Percentiles rank a stretch among this genome's conserved stretches.
phyloP scores from a whole-genome alignment of 2,797 vertebrate genomes.

The Gallinago nigripennis region DNA sequence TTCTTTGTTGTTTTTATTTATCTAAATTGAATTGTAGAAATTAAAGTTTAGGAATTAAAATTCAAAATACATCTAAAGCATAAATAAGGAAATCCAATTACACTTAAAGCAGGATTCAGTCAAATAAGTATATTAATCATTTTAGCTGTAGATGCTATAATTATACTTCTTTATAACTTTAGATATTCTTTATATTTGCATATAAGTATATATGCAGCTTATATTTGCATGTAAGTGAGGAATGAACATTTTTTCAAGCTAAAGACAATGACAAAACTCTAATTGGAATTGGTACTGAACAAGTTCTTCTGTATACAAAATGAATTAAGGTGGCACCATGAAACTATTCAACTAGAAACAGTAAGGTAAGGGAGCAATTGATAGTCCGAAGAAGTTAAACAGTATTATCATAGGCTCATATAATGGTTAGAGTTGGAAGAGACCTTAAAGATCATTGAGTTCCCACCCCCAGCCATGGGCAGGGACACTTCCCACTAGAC shows the following conservation, averaged over 20 bases:
- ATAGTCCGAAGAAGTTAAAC: background rate
- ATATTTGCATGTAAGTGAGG: background rate
- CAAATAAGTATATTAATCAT: background rate
- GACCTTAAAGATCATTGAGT: too few species aligned
- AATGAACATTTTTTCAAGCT: background rate
- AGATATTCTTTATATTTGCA: background rate
- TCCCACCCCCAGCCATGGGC: too few species aligned
- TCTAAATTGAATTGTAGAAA: background rate
- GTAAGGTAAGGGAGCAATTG: background rate
- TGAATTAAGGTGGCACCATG: background rate
- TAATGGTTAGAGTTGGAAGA: too few species aligned
- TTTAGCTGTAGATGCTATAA: background rate
- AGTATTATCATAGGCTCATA: background rate
- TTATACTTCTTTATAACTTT: background rate
- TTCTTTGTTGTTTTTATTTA: background rate
- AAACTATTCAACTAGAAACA: background rate
- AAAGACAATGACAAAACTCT: background rate
- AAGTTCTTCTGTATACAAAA: background rate
- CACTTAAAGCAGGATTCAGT: background rate
- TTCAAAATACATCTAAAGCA: background rate
- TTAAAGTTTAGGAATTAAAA: background rate
- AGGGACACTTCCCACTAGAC: too few species aligned
- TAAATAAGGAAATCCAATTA: background rate
- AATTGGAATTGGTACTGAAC: background rate
- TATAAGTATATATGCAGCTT: background rate